These are phyloP conservation scores for Drymodes brunneopygia DNA, from an alignment of 2,113 vertebrate species.

Conservation along the genomic window DNA sequence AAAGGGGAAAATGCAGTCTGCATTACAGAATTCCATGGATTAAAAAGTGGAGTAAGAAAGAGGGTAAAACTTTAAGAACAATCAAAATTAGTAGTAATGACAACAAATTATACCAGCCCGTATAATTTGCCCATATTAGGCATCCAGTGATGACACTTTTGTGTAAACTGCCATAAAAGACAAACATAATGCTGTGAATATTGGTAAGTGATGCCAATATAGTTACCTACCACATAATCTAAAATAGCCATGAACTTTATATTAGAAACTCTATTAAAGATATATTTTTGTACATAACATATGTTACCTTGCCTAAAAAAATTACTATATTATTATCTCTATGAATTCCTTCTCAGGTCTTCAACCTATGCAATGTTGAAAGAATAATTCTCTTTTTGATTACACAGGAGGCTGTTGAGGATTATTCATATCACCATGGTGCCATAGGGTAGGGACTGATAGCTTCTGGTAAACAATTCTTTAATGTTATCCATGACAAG, in stretches of 20 bases:
- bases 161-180: not conserved
- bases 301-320: not conserved
- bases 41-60: not conserved
- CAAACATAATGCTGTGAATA: not conserved
- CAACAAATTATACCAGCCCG: not conserved
- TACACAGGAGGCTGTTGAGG: not conserved
- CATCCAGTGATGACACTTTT: not conserved
- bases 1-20: not conserved
- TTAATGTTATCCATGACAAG: not conserved
- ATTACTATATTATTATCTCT: not conserved
- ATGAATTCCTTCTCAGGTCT: not conserved
- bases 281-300: not conserved
- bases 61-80: not conserved
- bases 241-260: not conserved
- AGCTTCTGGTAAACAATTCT: not conserved
- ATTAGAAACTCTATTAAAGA: not conserved
- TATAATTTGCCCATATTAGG: not conserved
- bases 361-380: not conserved
- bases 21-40: not conserved
- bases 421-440: not conserved
- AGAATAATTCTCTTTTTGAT: not conserved
- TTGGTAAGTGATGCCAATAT: not conserved
- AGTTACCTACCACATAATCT: not conserved
- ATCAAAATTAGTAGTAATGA: not conserved
- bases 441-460: not conserved